These are phyloP conservation scores for Gallinago solitaria DNA, from an alignment of 2,797 vertebrate species.

Conservation along the genomic window DNA sequence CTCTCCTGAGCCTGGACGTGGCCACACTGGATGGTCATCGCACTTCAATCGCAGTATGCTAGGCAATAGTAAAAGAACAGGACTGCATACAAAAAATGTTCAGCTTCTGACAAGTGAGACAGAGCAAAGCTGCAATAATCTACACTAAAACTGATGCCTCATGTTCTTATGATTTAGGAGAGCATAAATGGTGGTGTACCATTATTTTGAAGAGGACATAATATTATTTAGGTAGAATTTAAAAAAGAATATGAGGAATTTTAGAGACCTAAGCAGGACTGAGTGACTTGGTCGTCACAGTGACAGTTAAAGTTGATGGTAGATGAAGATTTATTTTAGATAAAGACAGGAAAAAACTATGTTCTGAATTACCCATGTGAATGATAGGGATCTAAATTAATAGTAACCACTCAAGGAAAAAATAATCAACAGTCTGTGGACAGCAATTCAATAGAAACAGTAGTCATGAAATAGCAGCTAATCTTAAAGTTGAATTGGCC, in stretches of 20 bases:
- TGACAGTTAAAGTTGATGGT: not conserved
- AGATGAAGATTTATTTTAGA: not conserved
- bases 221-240: not conserved
- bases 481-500: not conserved
- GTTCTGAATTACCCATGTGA: not conserved
- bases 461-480: not conserved
- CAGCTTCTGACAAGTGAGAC: not conserved
- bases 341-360: not conserved
- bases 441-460: not conserved
- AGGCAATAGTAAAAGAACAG: not conserved
- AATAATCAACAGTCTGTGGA: not conserved
- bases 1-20: fast-evolving
- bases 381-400: not conserved
- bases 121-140: not conserved
- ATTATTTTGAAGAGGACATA: not conserved
- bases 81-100: not conserved
- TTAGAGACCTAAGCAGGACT: not conserved
- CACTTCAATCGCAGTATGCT: fast-evolving
- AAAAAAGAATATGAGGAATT: not conserved
- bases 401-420: not conserved
- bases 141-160: not conserved
- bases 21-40: fast-evolving
- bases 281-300: not conserved
- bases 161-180: not conserved
- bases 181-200: not conserved